A percentile compares a stretch with the other conserved stretches of the same genome.
These are phyloP conservation scores for Drosophila limbata DNA, from an alignment of 2,888 invertebrate species.

Conservation along the genomic window DNA sequence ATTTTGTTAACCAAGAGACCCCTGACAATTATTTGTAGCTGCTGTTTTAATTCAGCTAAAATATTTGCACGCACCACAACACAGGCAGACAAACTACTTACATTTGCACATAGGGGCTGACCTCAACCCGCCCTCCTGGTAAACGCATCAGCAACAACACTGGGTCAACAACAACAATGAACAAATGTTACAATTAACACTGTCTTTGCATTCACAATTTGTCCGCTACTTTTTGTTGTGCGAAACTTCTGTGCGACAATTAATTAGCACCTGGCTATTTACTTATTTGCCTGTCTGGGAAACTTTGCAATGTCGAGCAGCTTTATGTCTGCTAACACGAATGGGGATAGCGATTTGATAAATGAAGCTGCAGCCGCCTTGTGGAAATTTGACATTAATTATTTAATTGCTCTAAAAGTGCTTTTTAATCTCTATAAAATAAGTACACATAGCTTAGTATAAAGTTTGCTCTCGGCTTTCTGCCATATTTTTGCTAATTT, in stretches of 20 bases:
- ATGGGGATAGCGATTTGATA: slow-evolving; percentile 41
- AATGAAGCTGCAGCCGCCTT: slow-evolving; percentile 55
- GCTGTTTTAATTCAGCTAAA: slow-evolving; percentile 64
- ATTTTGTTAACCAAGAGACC: slow-evolving; percentile 49
- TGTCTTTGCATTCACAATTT: slow-evolving; percentile 50
- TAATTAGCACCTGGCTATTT: slow-evolving; percentile 70
- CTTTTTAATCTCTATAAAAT: slow-evolving; percentile 11
- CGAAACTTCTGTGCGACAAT: slow-evolving; percentile 43
- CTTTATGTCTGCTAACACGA: slow-evolving; percentile 1
- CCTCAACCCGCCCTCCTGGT: slow-evolving; percentile 36
- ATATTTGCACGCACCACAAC: slow-evolving; percentile 57
- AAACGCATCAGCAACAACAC: slow-evolving; percentile 52
- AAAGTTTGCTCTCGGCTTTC: not conserved
- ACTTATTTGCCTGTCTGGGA: slow-evolving; percentile 36
- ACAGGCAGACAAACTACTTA: slow-evolving; percentile 24
- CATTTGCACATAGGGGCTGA: slow-evolving; percentile 36
- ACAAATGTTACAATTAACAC: slow-evolving; percentile 74
- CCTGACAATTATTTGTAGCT: slow-evolving; percentile 71
- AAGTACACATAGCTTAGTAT: not conserved
- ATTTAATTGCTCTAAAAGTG: slow-evolving; percentile 50
- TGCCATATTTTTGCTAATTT: not conserved
- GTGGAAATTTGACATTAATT: slow-evolving; percentile 50
- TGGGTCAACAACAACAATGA: slow-evolving; percentile 25
- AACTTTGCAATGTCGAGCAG: slow-evolving; percentile 42
- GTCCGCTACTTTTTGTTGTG: slow-evolving; percentile 19